These are phyloP conservation scores for Muscina levida DNA, from an alignment of 2,888 invertebrate species.

Conservation along the genomic window DNA sequence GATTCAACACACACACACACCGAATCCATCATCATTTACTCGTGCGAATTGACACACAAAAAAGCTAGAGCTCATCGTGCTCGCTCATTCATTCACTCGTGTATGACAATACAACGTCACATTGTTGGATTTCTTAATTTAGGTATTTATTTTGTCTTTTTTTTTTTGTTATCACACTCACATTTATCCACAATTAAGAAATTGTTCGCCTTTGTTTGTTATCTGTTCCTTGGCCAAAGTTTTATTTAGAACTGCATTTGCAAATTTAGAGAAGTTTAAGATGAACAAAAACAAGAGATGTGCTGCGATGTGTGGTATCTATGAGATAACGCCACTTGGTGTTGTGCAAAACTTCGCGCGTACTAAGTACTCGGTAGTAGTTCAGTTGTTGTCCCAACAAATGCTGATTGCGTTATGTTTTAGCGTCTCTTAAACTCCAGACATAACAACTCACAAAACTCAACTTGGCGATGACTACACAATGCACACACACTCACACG, in stretches of 20 bases:
- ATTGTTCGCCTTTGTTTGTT: conserved; percentile 20
- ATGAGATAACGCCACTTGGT: conserved; percentile 25
- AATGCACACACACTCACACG: neutral
- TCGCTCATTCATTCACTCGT: too few species aligned
- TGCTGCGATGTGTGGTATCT: neutral
- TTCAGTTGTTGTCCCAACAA: conserved; percentile 50
- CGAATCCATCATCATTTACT: too few species aligned
- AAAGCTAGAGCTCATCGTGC: too few species aligned
- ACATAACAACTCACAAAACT: conserved; percentile 21
- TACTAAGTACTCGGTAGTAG: neutral
- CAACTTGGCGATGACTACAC: neutral
- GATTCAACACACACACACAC: too few species aligned
- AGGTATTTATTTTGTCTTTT: too few species aligned
- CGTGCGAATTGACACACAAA: too few species aligned
- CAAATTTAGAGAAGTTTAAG: neutral
- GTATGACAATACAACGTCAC: too few species aligned
- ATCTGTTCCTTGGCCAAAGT: neutral
- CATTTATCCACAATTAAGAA: conserved; percentile 43
- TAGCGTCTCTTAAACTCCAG: conserved; percentile 48
- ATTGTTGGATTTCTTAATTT: too few species aligned
- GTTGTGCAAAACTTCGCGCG: neutral
- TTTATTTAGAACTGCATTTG: neutral
- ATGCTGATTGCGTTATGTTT: conserved; percentile 49
- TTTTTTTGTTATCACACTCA: conserved; percentile 34
- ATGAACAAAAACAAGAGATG: neutral